Conservation (phyloP, 2,113 vertebrate genomes). For the Perca schrenkii region DNA sequence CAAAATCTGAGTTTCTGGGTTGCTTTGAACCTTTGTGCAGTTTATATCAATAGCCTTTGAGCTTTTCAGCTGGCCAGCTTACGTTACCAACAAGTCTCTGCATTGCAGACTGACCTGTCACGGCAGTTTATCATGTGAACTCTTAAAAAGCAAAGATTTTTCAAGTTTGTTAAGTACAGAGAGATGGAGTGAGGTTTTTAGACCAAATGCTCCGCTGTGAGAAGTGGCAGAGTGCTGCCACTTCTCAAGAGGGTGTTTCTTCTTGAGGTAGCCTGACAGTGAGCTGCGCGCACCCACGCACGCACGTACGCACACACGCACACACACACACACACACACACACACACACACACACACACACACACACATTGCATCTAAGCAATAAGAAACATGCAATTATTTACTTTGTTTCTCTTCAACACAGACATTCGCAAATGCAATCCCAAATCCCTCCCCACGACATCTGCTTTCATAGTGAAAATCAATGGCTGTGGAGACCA, state of each 20-base stretch:
- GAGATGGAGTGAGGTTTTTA: constrained; percentile 54
- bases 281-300: constrained; percentile 23
- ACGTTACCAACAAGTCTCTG: constrained; percentile 30
- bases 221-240: constrained; percentile 43
- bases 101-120: constrained; percentile 35
- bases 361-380: not conserved
- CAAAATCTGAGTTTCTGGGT: constrained; percentile 14
- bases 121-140: constrained; percentile 59
- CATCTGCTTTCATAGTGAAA: constrained; percentile 57
- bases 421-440: constrained; percentile 57
- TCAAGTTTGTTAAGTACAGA: constrained; percentile 42
- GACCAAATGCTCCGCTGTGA: constrained; percentile 66
- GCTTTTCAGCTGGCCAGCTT: constrained; percentile 23
- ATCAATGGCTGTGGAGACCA: constrained; percentile 67
- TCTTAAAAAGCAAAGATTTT: constrained; percentile 60
- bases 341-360: not conserved
- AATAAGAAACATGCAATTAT: constrained; percentile 35
- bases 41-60: constrained; percentile 48
- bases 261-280: constrained; percentile 48
- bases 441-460: constrained; percentile 1
- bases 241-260: constrained; percentile 49
- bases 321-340: constrained; percentile 23
- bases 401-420: constrained; percentile 55
- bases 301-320: not conserved
- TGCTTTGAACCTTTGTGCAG: constrained; percentile 7